Conservation (phyloP, 1,140 invertebrate species). For the Zaprionus gabonicus region DNA sequence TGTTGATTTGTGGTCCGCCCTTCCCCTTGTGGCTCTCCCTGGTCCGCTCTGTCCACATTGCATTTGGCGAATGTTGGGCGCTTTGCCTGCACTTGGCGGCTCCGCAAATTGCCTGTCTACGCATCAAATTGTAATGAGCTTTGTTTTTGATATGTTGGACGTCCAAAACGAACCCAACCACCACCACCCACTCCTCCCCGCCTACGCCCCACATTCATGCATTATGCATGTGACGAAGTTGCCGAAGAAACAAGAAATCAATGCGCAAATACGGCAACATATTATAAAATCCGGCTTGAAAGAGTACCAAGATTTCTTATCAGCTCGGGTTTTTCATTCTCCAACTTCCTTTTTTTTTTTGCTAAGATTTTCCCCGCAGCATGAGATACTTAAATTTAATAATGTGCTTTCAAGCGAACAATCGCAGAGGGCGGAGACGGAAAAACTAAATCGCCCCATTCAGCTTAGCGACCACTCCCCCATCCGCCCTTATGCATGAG, state of each 20-base stretch:
- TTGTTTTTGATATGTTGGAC: conserved; percentile 42
- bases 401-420: conserved; percentile 62
- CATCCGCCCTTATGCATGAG: conserved; percentile 55
- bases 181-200: background rate
- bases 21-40: conserved; percentile 5
- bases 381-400: conserved; percentile 65
- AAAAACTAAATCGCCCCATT: conserved; percentile 36
- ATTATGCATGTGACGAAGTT: conserved; percentile 55
- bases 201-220: conserved; percentile 43
- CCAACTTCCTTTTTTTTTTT: conserved; percentile 26
- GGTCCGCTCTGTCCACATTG: background rate
- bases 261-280: conserved; percentile 29
- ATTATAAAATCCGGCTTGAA: conserved; percentile 37
- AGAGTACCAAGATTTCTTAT: conserved; percentile 37
- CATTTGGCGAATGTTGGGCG: background rate
- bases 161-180: conserved; percentile 13
- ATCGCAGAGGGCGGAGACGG: conserved; percentile 38
- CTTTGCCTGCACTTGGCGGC: conserved; percentile 55
- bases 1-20: conserved; percentile 20
- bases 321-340: background rate
- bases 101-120: conserved; percentile 64
- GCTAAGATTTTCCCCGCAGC: conserved; percentile 36
- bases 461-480: conserved; percentile 36
- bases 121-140: conserved; percentile 52
- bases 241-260: conserved; percentile 21